Evolutionary conservation across 2,797 vertebrate genomes (phyloP).

Genomic region (Micrastur ruficollis): DNA sequence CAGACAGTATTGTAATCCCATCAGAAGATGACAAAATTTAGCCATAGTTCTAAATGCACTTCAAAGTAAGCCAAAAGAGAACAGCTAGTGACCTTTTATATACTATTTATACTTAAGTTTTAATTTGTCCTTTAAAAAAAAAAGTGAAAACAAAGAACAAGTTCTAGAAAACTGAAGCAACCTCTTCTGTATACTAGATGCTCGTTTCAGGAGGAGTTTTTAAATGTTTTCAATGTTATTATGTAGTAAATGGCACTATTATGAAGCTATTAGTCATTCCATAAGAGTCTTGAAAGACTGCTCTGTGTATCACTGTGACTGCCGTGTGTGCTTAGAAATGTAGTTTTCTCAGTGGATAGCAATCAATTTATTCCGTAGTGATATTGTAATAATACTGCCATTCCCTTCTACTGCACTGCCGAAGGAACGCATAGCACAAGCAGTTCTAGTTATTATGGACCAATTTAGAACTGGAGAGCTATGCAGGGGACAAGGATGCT

Average conservation of each 20-base stretch:
- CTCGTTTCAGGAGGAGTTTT: conserved; percentile 94
- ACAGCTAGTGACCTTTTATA: conserved; percentile 86
- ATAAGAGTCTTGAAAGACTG: conserved; percentile 93
- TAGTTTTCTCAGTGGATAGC: conserved; percentile 96
- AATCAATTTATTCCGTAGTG: conserved; percentile 93
- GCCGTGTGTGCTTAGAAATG: conserved; percentile 96
- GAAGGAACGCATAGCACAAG: conserved; percentile 78
- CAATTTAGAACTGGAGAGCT: conserved; percentile 81
- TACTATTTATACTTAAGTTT: conserved; percentile 86
- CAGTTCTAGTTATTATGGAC: conserved; percentile 78
- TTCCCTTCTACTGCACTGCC: conserved; percentile 91
- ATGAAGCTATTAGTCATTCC: conserved; percentile 98
- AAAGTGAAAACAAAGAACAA: conserved; percentile 83
- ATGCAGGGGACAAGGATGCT: conserved; percentile 72
- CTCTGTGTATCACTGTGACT: conserved; percentile 99
- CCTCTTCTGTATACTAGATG: conserved; percentile 93
- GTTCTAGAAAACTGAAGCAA: conserved; percentile 90
- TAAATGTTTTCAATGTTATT: conserved; percentile 98
- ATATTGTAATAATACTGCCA: conserved; percentile 92
- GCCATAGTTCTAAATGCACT: conserved; percentile 87
- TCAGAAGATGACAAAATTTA: conserved; percentile 80
- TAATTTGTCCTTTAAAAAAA: conserved; percentile 92
- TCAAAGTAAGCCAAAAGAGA: conserved; percentile 84
- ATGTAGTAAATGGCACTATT: conserved; percentile 98
- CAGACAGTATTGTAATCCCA: conserved; percentile 85